phyloP scores from a whole-genome alignment of 1,140 invertebrate species.

The Globodera rostochiensis region DNA sequence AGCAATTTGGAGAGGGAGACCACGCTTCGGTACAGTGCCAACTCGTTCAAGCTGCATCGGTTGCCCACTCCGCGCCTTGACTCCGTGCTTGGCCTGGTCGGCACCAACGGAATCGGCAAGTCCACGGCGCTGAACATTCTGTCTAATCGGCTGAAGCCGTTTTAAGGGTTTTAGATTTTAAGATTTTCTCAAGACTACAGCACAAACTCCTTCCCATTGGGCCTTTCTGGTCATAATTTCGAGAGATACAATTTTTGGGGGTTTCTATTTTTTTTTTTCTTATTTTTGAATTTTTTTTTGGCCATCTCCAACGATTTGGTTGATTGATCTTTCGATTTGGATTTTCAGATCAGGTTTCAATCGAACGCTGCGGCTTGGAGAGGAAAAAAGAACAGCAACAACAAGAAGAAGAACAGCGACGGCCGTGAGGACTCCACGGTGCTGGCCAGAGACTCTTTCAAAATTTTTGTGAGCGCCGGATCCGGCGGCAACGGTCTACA shows the following conservation, averaged over 20 bases:
- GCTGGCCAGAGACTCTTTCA: conserved; percentile 36
- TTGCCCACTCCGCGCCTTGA: conserved; percentile 64
- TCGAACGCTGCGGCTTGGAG: too few relatives aligned
- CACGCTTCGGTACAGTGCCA: conserved; percentile 97
- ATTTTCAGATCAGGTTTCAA: too few relatives aligned
- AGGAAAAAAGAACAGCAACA: background rate
- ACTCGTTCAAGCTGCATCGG: conserved; percentile 95
- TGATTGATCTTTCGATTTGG: too few relatives aligned
- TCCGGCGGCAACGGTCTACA: conserved; percentile 35
- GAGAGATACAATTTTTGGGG: too few relatives aligned
- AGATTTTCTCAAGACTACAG: too few relatives aligned
- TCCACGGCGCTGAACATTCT: conserved; percentile 98
- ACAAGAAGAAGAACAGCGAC: background rate
- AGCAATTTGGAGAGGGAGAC: conserved; percentile 97
- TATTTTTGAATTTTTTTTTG: too few relatives aligned
- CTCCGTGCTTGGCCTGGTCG: conserved; percentile 94
- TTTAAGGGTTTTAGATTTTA: conserved; percentile 71
- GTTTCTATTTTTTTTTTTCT: too few relatives aligned
- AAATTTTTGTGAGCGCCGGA: conserved; percentile 34
- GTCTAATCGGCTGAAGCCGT: conserved; percentile 94
- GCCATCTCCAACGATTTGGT: too few relatives aligned
- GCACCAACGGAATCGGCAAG: conserved; percentile 99
- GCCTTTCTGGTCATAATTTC: too few relatives aligned
- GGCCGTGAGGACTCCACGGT: conserved; percentile 11
- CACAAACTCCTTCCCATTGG: too few relatives aligned